A percentile compares a stretch with the other conserved stretches of the same genome.
Conservation (phyloP, 2,888 invertebrate genomes). For the Noctua comes region DNA sequence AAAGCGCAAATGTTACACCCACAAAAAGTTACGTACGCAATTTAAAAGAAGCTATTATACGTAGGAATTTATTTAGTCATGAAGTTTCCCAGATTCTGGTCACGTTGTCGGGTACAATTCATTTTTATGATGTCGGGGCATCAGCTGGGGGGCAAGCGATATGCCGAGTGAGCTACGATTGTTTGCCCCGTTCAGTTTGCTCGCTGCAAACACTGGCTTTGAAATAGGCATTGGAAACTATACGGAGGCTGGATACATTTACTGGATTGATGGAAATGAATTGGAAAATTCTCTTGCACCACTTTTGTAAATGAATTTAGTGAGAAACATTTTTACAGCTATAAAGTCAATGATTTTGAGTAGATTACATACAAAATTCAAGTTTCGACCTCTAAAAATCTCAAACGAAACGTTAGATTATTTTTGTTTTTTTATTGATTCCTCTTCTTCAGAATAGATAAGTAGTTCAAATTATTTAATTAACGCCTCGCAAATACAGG, state of each 20-base stretch:
- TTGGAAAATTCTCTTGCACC: not conserved
- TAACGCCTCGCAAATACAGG: not conserved
- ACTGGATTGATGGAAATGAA: conserved; percentile 25
- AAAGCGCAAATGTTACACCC: conserved; percentile 51
- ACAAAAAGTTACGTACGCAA: conserved; percentile 57
- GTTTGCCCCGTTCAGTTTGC: conserved; percentile 56
- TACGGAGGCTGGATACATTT: conserved; percentile 32
- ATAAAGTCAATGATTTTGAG: not conserved
- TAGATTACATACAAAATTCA: not conserved
- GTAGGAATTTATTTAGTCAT: conserved; percentile 62
- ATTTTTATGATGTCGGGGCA: conserved; percentile 79
- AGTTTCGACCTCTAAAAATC: not conserved
- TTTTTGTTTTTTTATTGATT: not conserved
- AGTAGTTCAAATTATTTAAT: not conserved
- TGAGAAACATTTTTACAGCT: not conserved
- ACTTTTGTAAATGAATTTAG: conserved; percentile 19
- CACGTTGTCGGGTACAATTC: conserved; percentile 79
- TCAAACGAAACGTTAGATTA: not conserved
- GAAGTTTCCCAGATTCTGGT: conserved; percentile 68
- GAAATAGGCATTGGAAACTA: conserved; percentile 53
- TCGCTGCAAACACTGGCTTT: conserved; percentile 60
- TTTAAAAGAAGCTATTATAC: conserved; percentile 58
- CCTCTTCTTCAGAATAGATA: not conserved
- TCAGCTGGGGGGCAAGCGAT: conserved; percentile 62
- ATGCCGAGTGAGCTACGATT: conserved; percentile 62